phyloP scores from a whole-genome alignment of 1,140 invertebrate species.

The Trachymyrmex septentrionalis region DNA sequence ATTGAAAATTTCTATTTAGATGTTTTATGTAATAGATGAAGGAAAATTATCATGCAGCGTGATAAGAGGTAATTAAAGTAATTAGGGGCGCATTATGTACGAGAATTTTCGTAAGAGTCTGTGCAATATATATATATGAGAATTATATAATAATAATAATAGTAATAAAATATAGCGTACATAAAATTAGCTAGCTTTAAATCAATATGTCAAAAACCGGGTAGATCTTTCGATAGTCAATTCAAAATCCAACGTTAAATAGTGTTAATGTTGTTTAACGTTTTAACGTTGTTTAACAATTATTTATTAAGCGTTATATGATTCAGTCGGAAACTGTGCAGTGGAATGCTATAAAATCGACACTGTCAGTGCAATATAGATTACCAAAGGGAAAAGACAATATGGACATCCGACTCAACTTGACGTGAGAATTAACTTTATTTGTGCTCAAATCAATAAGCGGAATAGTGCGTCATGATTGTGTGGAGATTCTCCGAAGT shows the following conservation, averaged over 20 bases:
- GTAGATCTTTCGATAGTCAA: slow-evolving; percentile 50
- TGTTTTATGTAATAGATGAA: slow-evolving; percentile 47
- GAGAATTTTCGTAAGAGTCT: slow-evolving; percentile 11
- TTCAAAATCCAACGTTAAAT: slow-evolving; percentile 24
- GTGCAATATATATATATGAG: slow-evolving; percentile 20
- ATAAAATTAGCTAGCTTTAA: slow-evolving; percentile 32
- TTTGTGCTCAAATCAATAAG: slow-evolving; percentile 41
- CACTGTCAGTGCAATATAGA: slow-evolving; percentile 9
- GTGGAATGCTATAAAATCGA: slow-evolving; percentile 51
- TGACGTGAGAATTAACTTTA: slow-evolving; percentile 27
- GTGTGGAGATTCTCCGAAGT: neutral
- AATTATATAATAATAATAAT: slow-evolving; percentile 19
- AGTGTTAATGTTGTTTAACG: slow-evolving; percentile 39
- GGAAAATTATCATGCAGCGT: slow-evolving; percentile 4
- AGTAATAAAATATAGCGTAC: slow-evolving; percentile 27
- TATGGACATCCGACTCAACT: slow-evolving; percentile 8
- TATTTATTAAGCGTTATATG: slow-evolving; percentile 42
- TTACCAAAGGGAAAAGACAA: slow-evolving; percentile 6
- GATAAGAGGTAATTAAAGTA: slow-evolving; percentile 22
- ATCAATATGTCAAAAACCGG: slow-evolving; percentile 6
- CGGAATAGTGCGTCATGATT: slow-evolving; percentile 4
- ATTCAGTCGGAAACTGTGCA: slow-evolving; percentile 26
- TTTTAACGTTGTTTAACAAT: slow-evolving; percentile 38
- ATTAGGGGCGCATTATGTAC: neutral
- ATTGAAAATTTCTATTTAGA: slow-evolving; percentile 49